Conservation (phyloP, 2,797 vertebrate genomes). For the Gallinago nigripennis region DNA sequence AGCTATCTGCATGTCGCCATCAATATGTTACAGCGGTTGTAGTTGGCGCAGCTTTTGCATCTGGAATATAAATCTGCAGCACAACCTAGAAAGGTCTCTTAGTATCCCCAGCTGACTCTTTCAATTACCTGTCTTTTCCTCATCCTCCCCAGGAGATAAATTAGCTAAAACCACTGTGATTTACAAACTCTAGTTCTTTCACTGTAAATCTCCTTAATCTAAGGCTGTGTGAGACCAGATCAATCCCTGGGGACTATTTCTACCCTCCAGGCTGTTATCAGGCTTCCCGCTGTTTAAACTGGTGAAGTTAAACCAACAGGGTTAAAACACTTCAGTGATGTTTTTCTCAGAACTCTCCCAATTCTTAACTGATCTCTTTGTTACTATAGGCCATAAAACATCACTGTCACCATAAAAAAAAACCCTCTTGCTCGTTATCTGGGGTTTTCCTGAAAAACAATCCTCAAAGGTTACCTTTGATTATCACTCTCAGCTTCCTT, state of each 20-base stretch:
- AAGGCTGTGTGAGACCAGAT: neutral
- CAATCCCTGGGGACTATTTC: neutral
- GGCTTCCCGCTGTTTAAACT: neutral
- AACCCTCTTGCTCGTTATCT: neutral
- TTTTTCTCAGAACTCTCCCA: neutral
- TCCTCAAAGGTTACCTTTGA: neutral
- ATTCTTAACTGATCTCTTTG: neutral
- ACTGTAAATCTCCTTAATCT: neutral
- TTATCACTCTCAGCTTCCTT: neutral
- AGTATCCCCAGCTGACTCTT: neutral
- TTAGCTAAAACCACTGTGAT: neutral
- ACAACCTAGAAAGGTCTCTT: neutral
- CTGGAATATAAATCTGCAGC: neutral
- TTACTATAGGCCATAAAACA: neutral
- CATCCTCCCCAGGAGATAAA: neutral
- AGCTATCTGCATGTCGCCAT: neutral
- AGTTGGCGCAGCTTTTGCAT: neutral
- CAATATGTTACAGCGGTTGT: neutral
- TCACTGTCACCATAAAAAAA: neutral
- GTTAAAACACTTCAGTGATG: neutral
- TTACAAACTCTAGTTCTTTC: neutral
- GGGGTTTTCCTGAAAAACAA: accelerated
- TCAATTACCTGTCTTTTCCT: neutral
- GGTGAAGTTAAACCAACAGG: neutral
- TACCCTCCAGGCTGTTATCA: neutral